These are phyloP conservation scores for Avahi laniger DNA, from an alignment of 2,797 vertebrate species.

Conservation along the genomic window DNA sequence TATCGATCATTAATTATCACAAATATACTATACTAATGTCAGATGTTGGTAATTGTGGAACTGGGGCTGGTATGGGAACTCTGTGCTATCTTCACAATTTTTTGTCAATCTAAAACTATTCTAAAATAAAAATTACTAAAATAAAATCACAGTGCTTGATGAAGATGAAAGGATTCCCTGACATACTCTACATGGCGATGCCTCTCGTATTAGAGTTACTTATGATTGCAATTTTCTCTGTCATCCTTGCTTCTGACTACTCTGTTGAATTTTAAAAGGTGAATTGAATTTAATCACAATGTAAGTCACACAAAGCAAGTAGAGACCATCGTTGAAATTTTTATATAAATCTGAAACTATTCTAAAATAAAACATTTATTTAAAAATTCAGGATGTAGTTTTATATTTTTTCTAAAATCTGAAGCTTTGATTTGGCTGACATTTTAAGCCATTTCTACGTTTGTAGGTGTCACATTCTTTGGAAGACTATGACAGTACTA, in stretches of 20 bases:
- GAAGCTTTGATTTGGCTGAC: slow-evolving; percentile 2
- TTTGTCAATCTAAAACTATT: not conserved
- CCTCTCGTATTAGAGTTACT: not conserved
- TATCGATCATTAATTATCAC: not conserved
- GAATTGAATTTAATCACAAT: not conserved
- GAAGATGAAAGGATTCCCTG: not conserved
- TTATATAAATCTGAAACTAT: not conserved
- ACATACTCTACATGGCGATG: not conserved
- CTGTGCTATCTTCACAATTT: not conserved
- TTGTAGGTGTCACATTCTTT: not conserved
- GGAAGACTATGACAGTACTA: not conserved
- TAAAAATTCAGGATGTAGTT: not conserved
- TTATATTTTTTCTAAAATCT: not conserved
- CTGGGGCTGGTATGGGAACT: not conserved
- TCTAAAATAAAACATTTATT: not conserved
- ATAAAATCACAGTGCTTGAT: not conserved
- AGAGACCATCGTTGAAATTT: not conserved
- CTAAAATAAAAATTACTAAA: not conserved
- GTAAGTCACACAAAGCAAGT: not conserved
- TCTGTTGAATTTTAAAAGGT: not conserved
- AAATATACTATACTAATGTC: not conserved
- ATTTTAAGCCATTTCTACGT: slow-evolving; percentile 5
- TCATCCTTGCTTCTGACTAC: not conserved
- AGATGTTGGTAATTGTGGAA: not conserved
- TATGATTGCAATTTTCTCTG: not conserved